Percentiles rank a stretch among this genome's conserved stretches.
phyloP scores from a whole-genome alignment of 2,113 vertebrate genomes.

The Nestor notabilis region DNA sequence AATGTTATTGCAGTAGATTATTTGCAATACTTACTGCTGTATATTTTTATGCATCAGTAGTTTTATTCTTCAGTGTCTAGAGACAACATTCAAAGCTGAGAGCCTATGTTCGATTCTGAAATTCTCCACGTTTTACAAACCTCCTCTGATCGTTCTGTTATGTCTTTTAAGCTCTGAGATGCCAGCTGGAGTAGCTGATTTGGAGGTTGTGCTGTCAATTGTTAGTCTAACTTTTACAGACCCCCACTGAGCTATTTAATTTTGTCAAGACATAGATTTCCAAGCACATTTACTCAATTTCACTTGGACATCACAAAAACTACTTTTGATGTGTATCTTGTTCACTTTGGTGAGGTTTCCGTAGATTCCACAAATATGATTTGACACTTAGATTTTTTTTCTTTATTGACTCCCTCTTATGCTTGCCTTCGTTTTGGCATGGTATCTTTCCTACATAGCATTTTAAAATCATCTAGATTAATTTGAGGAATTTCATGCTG shows the following conservation, averaged over 20 bases:
- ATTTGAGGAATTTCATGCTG: neutral
- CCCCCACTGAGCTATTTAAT: neutral
- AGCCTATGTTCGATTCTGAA: neutral
- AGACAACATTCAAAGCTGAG: neutral
- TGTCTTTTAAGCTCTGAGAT: neutral
- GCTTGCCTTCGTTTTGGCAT: neutral
- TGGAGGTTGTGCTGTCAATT: neutral
- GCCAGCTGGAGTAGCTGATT: neutral
- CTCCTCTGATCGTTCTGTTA: neutral
- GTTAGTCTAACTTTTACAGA: neutral
- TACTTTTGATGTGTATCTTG: neutral
- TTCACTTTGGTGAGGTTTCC: neutral
- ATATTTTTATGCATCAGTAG: neutral
- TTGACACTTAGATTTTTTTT: neutral
- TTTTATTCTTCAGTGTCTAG: neutral
- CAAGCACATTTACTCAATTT: neutral
- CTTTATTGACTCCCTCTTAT: neutral
- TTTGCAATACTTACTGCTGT: neutral
- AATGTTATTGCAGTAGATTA: neutral
- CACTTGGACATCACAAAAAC: neutral
- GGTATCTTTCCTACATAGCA: neutral
- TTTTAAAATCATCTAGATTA: neutral
- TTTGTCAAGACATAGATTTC: neutral
- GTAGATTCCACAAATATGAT: neutral
- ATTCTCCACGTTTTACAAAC: neutral